These are phyloP conservation scores for Manis crassicaudata DNA, from an alignment of 2,797 vertebrate species.

Conservation along the genomic window DNA sequence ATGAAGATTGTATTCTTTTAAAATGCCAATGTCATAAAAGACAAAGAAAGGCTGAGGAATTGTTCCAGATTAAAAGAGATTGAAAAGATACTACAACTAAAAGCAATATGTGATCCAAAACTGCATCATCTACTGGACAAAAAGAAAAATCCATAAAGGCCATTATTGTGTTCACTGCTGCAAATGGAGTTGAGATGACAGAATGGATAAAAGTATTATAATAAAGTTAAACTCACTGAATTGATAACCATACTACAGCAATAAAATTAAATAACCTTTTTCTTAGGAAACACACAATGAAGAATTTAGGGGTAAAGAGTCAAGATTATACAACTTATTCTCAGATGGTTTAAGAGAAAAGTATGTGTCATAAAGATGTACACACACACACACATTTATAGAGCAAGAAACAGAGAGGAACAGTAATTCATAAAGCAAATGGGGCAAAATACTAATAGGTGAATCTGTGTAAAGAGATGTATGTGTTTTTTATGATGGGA, in stretches of 20 bases:
- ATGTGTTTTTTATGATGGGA: not conserved
- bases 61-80: not conserved
- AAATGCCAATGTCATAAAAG: not conserved
- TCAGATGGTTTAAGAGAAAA: not conserved
- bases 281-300: not conserved
- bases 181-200: not conserved
- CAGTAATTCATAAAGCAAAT: not conserved
- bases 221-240: not conserved
- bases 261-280: not conserved
- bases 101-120: conserved; percentile 21
- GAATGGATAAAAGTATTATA: not conserved
- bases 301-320: not conserved
- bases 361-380: not conserved
- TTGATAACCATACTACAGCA: not conserved
- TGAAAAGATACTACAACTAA: conserved; percentile 14
- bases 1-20: conserved; percentile 43
- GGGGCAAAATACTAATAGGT: not conserved
- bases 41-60: not conserved
- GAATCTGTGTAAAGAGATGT: not conserved
- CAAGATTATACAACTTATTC: not conserved
- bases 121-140: not conserved
- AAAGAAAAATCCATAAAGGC: not conserved
- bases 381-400: not conserved
- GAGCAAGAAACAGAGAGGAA: not conserved
- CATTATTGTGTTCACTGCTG: not conserved